phyloP scores from a whole-genome alignment of 2,797 vertebrate genomes.

The Fratercula arctica region DNA sequence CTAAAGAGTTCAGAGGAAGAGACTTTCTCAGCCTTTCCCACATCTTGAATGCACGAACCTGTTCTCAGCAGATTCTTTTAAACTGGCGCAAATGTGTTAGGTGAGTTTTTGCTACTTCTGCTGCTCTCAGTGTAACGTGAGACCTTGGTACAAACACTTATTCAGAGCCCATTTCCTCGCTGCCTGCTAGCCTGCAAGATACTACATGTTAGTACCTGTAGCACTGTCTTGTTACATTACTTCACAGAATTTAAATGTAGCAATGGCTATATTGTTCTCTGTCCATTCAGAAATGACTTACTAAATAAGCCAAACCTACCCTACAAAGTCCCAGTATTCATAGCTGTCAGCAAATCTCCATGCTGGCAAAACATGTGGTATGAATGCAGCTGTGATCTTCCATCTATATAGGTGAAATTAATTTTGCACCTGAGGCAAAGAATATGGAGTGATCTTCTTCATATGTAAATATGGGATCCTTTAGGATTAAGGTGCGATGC shows the following conservation, averaged over 20 bases:
- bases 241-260: not conserved
- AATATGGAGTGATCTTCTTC: not conserved
- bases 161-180: not conserved
- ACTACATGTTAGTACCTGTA: not conserved
- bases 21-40: not conserved
- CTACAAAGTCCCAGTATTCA: not conserved
- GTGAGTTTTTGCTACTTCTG: not conserved
- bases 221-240: not conserved
- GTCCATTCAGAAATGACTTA: not conserved
- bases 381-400: not conserved
- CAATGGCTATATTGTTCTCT: not conserved
- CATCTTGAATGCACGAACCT: not conserved
- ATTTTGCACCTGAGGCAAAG: constrained; percentile 12
- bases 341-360: not conserved
- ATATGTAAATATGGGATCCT: not conserved
- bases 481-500: not conserved
- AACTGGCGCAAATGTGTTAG: not conserved
- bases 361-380: not conserved
- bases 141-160: not conserved
- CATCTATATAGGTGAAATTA: not conserved
- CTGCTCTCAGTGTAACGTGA: not conserved
- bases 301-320: not conserved
- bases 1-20: not conserved
- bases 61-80: not conserved
- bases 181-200: not conserved